phyloP scores from a whole-genome alignment of 1,140 invertebrate species.

The Druon quercuslanigerum region DNA sequence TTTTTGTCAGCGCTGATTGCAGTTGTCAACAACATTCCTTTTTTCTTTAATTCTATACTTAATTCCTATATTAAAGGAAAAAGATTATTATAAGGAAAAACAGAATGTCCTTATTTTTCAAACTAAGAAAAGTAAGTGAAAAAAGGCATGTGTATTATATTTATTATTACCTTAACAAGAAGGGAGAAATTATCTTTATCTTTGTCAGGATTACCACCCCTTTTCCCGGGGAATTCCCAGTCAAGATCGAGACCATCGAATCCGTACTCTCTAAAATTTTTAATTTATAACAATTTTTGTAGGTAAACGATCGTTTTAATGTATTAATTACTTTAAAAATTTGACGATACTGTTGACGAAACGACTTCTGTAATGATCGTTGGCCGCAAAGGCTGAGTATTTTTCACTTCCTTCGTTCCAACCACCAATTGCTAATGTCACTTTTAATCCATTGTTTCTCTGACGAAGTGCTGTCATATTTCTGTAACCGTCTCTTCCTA shows the following conservation, averaged over 20 bases:
- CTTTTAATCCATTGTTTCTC: conserved; percentile 84
- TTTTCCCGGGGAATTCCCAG: conserved; percentile 86
- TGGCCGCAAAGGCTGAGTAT: conserved; percentile 85
- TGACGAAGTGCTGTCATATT: conserved; percentile 81
- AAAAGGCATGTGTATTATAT: background rate
- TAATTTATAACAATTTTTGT: background rate
- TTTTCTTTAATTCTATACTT: conserved; percentile 77
- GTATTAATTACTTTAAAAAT: conserved; percentile 77
- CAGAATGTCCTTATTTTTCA: background rate
- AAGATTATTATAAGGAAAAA: conserved; percentile 15
- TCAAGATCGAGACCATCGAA: conserved; percentile 91
- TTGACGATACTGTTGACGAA: conserved; percentile 81
- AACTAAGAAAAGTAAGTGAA: background rate
- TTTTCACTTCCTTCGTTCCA: conserved; percentile 91
- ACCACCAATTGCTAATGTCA: conserved; percentile 88
- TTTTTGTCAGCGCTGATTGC: conserved; percentile 84
- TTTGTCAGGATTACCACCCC: conserved; percentile 80
- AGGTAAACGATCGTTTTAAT: conserved; percentile 35
- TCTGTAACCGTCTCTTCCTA: conserved; percentile 81
- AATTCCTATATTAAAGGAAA: conserved; percentile 76
- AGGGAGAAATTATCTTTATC: conserved; percentile 87
- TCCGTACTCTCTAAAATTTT: conserved; percentile 79
- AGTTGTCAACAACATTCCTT: conserved; percentile 82
- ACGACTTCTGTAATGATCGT: conserved; percentile 74
- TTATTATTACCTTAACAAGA: conserved; percentile 80